Evolutionary conservation across 1,140 invertebrate genomes (phyloP), one percentile per base, ranked within the genome.

Genomic region (Macrobrachium nipponense): DNA sequence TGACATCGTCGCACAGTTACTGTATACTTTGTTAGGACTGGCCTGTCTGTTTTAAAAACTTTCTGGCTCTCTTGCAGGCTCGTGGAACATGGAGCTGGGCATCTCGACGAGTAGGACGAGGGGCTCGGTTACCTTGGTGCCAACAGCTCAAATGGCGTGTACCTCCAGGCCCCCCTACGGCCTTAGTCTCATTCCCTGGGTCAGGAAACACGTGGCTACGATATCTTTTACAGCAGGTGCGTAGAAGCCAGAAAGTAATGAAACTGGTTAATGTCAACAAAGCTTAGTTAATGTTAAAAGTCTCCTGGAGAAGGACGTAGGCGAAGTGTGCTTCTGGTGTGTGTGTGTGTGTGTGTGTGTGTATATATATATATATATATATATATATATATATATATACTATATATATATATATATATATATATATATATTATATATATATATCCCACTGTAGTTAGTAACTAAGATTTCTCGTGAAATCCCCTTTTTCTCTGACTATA

Each of bases 161-260:
- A 7, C 89, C 90, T 0, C 90, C 91, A n/a, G 90, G 91, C 20
- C 90, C 92, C 0, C 91, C 94, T 0, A 91, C 90, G 6, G 95
- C 95, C 3, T 90, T 96, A 43, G 95, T 93, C 2, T 95, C 95
- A 5, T 95, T 95, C 90, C 95, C 95, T 14, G 95, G 95, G 8
- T 95, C 95, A 89, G 95, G 95, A 0, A 96, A 96, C 89, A 96
- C 95, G 8, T 96, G 95, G 95, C 90, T 96, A 3, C 90, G 95
- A 43, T 96, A 96, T 90, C 91, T 96, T 20, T 90, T 96, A 60
- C 95, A 96, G 90, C 95, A 96, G 91, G 93, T 86, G 58, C 80
- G 76, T 58, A 5, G 18, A 14, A n/a, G 51, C 0, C 11, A 12
- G 0, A 14, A 36, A 36, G 18, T 51, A 10, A 12, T 51, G 0